Evolutionary conservation across 2,888 invertebrate species (phyloP).

Genomic region (Leptinotarsa tumamoca): DNA sequence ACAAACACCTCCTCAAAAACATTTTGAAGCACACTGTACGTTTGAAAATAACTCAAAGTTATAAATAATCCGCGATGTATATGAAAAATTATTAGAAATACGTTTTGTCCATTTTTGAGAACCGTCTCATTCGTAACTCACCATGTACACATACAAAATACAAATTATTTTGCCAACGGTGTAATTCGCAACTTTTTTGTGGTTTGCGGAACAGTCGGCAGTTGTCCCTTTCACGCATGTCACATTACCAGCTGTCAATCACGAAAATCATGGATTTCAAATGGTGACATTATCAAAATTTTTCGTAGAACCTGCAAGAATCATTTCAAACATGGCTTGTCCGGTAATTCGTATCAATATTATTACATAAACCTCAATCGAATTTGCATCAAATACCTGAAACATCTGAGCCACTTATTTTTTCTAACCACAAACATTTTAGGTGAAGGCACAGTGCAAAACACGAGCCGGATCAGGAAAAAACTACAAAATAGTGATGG

Average conservation of each 20-base stretch:
- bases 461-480: slow-evolving; percentile 28
- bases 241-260: background rate
- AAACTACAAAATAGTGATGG: slow-evolving; percentile 63
- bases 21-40: too few relatives aligned
- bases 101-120: too few relatives aligned
- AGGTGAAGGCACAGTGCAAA: slow-evolving; percentile 27
- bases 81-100: too few relatives aligned
- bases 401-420: background rate
- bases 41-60: too few relatives aligned
- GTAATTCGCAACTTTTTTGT: background rate
- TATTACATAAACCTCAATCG: background rate
- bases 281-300: slow-evolving; percentile 5
- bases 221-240: background rate
- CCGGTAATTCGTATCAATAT: slow-evolving; percentile 4
- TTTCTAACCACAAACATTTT: slow-evolving; percentile 8
- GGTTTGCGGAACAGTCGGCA: slow-evolving; percentile 5
- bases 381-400: background rate
- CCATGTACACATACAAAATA: background rate
- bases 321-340: slow-evolving; percentile 24
- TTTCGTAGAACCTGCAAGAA: background rate
- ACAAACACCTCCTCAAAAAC: background rate
- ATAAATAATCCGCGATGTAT: too few relatives aligned
- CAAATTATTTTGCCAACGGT: slow-evolving; percentile 3
- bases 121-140: too few relatives aligned
- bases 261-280: slow-evolving; percentile 13